A percentile compares a stretch with the other conserved stretches of the same genome.
Evolutionary conservation across 2,113 vertebrate species (phyloP).

Genomic region (Stercorarius parasiticus): DNA sequence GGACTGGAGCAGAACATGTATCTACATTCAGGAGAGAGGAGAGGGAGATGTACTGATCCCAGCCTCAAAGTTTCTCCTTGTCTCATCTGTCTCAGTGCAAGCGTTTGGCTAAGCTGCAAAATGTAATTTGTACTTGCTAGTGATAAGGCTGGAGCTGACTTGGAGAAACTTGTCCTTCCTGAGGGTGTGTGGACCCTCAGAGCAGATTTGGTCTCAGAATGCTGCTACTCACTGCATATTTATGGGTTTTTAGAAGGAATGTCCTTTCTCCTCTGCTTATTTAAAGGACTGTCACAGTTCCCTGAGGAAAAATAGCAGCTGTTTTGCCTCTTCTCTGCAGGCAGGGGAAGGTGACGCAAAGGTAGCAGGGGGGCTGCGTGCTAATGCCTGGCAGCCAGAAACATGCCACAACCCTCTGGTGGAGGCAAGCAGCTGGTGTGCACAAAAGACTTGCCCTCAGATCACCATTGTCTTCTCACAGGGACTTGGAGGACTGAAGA

Average conservation of each 20-base stretch:
- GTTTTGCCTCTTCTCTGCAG: not conserved
- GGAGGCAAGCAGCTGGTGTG: not conserved
- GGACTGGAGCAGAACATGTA: not conserved
- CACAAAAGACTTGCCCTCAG: not conserved
- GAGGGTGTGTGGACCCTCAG: not conserved
- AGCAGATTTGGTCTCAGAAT: not conserved
- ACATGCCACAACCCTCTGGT: not conserved
- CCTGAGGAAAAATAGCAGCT: not conserved
- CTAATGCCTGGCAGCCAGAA: not conserved
- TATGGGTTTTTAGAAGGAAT: not conserved
- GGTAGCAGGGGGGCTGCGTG: not conserved
- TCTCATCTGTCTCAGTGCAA: not conserved
- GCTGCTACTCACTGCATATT: not conserved
- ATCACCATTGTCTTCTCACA: not conserved
- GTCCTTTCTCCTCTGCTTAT: not conserved
- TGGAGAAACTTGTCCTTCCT: not conserved
- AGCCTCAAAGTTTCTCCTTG: not conserved
- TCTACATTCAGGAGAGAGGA: not conserved
- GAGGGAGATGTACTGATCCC: not conserved
- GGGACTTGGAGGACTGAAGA: not conserved
- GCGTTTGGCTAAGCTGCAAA: not conserved
- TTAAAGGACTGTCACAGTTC: not conserved
- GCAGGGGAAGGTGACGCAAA: not conserved
- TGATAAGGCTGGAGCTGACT: not conserved
- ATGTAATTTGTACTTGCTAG: not conserved